Evolutionary conservation across 1,140 invertebrate genomes (phyloP).

Genomic region (Chironomus tepperi): DNA sequence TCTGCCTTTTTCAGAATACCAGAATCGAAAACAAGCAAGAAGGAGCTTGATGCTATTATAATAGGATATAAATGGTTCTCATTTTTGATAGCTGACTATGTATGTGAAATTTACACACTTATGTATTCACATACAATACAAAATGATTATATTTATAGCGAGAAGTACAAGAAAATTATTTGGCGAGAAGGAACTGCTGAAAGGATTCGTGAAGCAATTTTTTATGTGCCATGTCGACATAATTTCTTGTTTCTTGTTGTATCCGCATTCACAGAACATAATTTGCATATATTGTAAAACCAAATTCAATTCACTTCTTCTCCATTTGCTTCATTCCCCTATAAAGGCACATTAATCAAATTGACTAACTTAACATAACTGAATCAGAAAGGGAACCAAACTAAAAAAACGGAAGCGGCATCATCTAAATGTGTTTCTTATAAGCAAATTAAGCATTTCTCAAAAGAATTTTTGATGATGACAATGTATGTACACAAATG

Average conservation of each 20-base stretch:
- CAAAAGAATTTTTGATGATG: neutral
- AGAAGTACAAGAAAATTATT: neutral
- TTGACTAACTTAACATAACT: neutral
- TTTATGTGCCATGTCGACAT: neutral
- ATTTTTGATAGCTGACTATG: too few relatives aligned
- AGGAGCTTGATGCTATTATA: neutral
- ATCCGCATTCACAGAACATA: slow-evolving; percentile 3
- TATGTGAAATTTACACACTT: too few relatives aligned
- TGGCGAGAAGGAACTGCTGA: neutral
- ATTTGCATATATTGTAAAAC: slow-evolving; percentile 9
- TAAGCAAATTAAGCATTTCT: neutral
- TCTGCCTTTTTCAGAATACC: too few relatives aligned
- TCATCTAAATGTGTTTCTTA: neutral
- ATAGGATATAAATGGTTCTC: neutral
- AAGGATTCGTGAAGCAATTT: too few relatives aligned
- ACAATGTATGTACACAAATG: neutral
- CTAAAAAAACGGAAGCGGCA: too few relatives aligned
- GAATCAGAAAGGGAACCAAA: too few relatives aligned
- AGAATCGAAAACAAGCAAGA: too few relatives aligned
- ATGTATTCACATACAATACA: too few relatives aligned
- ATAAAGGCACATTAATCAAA: slow-evolving; percentile 2
- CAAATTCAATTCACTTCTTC: slow-evolving; percentile 1
- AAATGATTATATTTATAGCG: too few relatives aligned
- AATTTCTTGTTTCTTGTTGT: neutral
- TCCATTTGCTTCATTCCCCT: neutral